Evolutionary conservation across 1,140 invertebrate genomes (phyloP).

Genomic region (Leptinotarsa texana): DNA sequence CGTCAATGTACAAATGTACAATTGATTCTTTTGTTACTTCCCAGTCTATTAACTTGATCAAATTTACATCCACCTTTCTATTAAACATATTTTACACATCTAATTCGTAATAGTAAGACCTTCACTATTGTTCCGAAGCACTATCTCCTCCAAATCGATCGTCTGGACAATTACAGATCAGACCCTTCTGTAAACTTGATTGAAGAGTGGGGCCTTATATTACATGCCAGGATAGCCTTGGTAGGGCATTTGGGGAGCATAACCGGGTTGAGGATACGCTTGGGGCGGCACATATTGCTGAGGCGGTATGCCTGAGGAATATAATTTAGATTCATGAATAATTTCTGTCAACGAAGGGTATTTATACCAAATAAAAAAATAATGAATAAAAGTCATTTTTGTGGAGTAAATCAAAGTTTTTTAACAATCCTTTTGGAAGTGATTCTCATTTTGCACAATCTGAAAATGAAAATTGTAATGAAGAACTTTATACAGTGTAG

Average conservation of each 20-base stretch:
- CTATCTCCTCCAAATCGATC: background rate
- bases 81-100: background rate
- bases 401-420: too few species aligned
- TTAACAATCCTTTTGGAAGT: too few species aligned
- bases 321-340: too few species aligned
- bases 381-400: too few species aligned
- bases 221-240: conserved; percentile 73
- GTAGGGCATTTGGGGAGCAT: conserved; percentile 67
- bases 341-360: too few species aligned
- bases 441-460: too few species aligned
- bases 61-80: background rate
- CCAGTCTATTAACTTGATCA: background rate
- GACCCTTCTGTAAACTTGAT: conserved; percentile 12
- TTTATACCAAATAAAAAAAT: too few species aligned
- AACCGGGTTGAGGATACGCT: conserved; percentile 55
- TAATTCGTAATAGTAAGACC: conserved; percentile 6
- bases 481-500: too few species aligned
- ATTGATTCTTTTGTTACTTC: too few species aligned
- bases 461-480: too few species aligned
- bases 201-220: conserved; percentile 34
- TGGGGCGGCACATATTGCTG: conserved; percentile 49
- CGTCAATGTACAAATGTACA: too few species aligned
- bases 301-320: conserved; percentile 50
- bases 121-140: background rate
- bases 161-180: background rate